Evolutionary conservation across 1,140 invertebrate genomes (phyloP).

Genomic region (Lordiphosa mommai): DNA sequence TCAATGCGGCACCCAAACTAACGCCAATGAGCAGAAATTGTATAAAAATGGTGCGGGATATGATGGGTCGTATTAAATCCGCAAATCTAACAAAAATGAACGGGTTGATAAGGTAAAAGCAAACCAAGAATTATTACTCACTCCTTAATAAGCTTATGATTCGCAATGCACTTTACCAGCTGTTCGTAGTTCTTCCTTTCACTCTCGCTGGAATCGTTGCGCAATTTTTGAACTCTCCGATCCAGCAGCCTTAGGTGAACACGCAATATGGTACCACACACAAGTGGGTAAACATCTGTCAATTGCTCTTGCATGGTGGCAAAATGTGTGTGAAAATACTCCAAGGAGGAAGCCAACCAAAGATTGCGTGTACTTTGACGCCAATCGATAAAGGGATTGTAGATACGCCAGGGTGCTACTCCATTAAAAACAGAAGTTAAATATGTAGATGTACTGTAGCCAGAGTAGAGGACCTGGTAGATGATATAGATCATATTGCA

Average conservation of each 20-base stretch:
- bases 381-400: constrained; percentile 39
- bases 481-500: constrained; percentile 34
- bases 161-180: constrained; percentile 30
- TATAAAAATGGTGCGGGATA: constrained; percentile 2
- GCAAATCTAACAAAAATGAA: constrained; percentile 4
- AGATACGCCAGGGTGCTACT: constrained; percentile 27
- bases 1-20: constrained; percentile 18
- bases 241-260: constrained; percentile 21
- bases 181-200: constrained; percentile 23
- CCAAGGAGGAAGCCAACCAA: constrained; percentile 7
- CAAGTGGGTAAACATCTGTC: constrained; percentile 22
- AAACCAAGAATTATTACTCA: not conserved
- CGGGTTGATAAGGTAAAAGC: not conserved
- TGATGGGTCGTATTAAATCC: not conserved
- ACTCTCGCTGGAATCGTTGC: constrained; percentile 8
- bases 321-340: constrained; percentile 5
- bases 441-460: constrained; percentile 15
- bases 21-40: constrained; percentile 38
- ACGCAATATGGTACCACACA: constrained; percentile 20
- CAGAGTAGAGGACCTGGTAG: constrained; percentile 11
- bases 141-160: constrained; percentile 23
- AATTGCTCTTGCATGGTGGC: constrained; percentile 9
- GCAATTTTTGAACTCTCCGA: constrained; percentile 21
- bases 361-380: constrained; percentile 2
- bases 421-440: constrained; percentile 2